phyloP scores from a whole-genome alignment of 1,140 invertebrate genomes.

The Ctenoplectra terminalis region DNA sequence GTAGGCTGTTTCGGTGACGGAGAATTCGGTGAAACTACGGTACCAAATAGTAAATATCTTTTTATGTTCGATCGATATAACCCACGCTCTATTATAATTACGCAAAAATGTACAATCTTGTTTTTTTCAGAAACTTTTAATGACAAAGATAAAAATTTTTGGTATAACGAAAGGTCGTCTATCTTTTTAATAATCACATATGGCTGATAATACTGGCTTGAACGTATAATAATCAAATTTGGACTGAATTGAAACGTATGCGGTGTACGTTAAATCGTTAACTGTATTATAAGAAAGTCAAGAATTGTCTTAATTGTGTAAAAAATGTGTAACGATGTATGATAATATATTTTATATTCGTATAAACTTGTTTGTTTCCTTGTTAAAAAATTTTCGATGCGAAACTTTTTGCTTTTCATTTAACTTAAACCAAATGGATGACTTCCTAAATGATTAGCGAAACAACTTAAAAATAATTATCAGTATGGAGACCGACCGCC shows the following conservation, averaged over 20 bases:
- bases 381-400: neutral
- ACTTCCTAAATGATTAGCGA: neutral
- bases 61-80: neutral
- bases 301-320: neutral
- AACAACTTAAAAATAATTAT: conserved; percentile 10
- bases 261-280: conserved; percentile 16
- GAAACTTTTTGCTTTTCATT: neutral
- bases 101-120: neutral
- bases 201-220: conserved; percentile 28
- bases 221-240: neutral
- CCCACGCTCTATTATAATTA: neutral
- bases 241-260: conserved; percentile 1
- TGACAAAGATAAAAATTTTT: neutral
- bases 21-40: conserved; percentile 83
- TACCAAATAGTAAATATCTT: conserved; percentile 66
- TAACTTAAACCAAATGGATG: neutral
- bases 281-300: conserved; percentile 15
- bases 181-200: conserved; percentile 79
- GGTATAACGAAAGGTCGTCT: conserved; percentile 66
- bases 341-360: conserved; percentile 58
- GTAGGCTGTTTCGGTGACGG: conserved; percentile 86
- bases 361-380: conserved; percentile 1
- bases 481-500: neutral
- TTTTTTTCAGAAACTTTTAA: conserved; percentile 60
- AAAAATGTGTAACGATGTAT: conserved; percentile 23